Conservation (phyloP, 2,888 invertebrate genomes). For the Melinopterus prodromus region DNA sequence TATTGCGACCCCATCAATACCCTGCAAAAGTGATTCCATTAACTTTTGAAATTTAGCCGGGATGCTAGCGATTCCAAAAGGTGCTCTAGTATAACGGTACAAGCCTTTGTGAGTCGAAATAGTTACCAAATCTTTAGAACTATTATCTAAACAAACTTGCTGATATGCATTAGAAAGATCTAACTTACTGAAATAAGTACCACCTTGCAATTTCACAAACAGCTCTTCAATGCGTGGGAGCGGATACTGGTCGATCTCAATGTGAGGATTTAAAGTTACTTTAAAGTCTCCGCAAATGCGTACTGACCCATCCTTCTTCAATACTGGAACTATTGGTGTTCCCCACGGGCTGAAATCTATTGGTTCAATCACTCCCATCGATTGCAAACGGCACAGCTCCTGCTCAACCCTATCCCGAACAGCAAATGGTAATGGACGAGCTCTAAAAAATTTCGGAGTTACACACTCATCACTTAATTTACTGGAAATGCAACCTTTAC, state of each 20-base stretch:
- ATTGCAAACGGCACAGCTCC: neutral
- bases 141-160: neutral
- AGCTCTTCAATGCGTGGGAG: neutral
- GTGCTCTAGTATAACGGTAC: neutral
- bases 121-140: neutral
- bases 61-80: neutral
- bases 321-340: neutral
- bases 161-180: no score
- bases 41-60: neutral
- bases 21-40: neutral
- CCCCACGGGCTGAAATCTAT: neutral
- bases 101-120: neutral
- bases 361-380: neutral
- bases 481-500: no score
- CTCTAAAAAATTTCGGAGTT: no score
- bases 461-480: no score
- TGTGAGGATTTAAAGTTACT: neutral
- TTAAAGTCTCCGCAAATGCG: neutral
- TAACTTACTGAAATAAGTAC: neutral
- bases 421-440: no score
- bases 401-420: no score
- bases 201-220: neutral
- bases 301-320: neutral
- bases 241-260: neutral
- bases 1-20: neutral